Conservation (phyloP, 30 jellyfish, hydroid and myxozoan species). For the Aurelia sp. region DNA sequence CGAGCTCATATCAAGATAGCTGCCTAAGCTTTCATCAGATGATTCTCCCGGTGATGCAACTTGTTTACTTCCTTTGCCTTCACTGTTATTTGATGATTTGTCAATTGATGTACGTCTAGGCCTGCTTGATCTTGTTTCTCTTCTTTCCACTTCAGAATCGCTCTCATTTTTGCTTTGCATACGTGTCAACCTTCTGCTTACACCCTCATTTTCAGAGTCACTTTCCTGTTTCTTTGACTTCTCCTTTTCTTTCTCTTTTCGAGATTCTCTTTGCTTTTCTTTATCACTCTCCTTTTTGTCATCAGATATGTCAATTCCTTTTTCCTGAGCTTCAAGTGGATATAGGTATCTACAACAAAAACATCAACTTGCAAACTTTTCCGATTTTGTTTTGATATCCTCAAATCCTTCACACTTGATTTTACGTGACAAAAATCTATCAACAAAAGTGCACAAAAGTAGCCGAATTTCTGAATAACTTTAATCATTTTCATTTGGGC, state of each 20-base stretch:
- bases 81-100: conserved; percentile 24
- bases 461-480: too few species aligned
- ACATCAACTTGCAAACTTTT: too few species aligned
- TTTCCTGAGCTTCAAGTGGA: conserved; percentile 84
- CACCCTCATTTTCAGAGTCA: conserved; percentile 62
- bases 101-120: conserved; percentile 68
- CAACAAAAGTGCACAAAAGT: too few species aligned
- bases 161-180: conserved; percentile 88
- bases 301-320: conserved; percentile 28
- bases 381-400: too few species aligned
- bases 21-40: conserved; percentile 60
- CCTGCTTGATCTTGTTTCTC: conserved; percentile 75
- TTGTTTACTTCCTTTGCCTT: conserved; percentile 39
- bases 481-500: too few species aligned
- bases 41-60: conserved; percentile 42
- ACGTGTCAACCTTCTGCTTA: conserved; percentile 49
- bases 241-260: conserved; percentile 47
- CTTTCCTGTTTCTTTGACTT: conserved; percentile 43
- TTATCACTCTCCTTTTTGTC: conserved; percentile 27
- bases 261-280: conserved; percentile 34
- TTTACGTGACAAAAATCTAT: too few species aligned
- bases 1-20: conserved; percentile 57
- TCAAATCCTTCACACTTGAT: too few species aligned
- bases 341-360: conserved; percentile 60
- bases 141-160: conserved; percentile 92